Base-by-base conservation (phyloP, 92 coral and sea anemone species). In the Porites evermanni region DNA sequence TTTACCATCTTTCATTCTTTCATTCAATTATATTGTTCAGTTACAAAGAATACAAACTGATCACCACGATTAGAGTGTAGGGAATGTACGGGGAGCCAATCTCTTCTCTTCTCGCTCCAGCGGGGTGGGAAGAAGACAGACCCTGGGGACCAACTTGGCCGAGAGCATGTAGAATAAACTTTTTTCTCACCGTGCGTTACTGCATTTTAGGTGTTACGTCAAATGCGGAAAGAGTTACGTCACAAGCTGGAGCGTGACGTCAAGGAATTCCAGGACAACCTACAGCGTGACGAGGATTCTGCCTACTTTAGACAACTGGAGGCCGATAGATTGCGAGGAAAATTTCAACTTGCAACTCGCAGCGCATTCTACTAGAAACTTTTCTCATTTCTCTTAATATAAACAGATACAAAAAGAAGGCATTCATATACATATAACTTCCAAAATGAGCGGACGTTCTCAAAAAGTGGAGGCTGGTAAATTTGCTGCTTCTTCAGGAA, bases 251-350 rank as follows among this genome's bases (percentile, higher is more conserved):
- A 95, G 65, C 92, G 79, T 53, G 98, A 97, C 84, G 92, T 97
- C 69, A 83, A 71, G 29, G 97, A 93, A 29, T 87, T 97, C 90
- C 99, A 97, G 90, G 99, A 95, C 75, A 97, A 90, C 38, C 94
- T 97, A 4, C 93, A 86, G 59, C 93, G 99, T 11, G 99, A 97
- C 84, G 99, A 95, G 70, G 99, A 97, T 85, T 94, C 98, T 54
- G 99, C 97, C 26, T 97, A 97, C 82, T 97, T 97, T 85, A 92
- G 99, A 58, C 99, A 95, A 82, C 92, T 97, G 74, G 99, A 97
- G 56, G 98, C 99, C 21, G 97, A 97, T 70, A 93, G 97, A 75
- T 86, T 97, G 70, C 93, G 97, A 60, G 87, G 95, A 24, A 96
- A 97, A 59, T 92, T 97, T 71, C 98, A 97, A 72, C 87, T 97